Conservation (phyloP, 1,140 invertebrate species). For the Paraescarpia echinospica region DNA sequence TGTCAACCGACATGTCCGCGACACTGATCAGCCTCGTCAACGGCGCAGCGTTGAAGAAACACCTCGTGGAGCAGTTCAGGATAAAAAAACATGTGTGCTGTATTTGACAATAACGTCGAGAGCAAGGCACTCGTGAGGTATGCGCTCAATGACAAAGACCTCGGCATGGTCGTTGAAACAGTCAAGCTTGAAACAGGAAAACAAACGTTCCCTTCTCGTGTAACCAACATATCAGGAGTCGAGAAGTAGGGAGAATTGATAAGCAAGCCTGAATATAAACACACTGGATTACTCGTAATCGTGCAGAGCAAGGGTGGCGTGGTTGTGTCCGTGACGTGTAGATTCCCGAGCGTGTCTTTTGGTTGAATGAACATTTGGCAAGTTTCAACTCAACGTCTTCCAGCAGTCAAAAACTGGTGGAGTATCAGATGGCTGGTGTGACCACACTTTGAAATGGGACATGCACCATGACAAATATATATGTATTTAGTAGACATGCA, state of each 20-base stretch:
- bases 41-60: not conserved
- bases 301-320: not conserved
- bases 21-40: not conserved
- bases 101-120: not conserved
- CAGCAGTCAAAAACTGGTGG: too few relatives aligned
- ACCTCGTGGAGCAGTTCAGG: not conserved
- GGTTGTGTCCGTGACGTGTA: not conserved
- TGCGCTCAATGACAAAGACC: not conserved
- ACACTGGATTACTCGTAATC: not conserved
- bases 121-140: not conserved
- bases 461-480: too few relatives aligned
- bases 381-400: too few relatives aligned
- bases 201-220: not conserved
- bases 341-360: too few relatives aligned
- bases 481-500: too few relatives aligned
- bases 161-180: not conserved
- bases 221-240: not conserved
- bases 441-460: too few relatives aligned
- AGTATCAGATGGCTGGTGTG: too few relatives aligned
- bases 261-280: not conserved
- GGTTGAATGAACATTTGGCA: too few relatives aligned
- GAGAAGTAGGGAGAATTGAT: not conserved
- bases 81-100: not conserved
- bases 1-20: not conserved
- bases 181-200: not conserved